These are phyloP conservation scores for Clarias platycephalus DNA, from an alignment of 2,797 vertebrate species.

Conservation along the genomic window DNA sequence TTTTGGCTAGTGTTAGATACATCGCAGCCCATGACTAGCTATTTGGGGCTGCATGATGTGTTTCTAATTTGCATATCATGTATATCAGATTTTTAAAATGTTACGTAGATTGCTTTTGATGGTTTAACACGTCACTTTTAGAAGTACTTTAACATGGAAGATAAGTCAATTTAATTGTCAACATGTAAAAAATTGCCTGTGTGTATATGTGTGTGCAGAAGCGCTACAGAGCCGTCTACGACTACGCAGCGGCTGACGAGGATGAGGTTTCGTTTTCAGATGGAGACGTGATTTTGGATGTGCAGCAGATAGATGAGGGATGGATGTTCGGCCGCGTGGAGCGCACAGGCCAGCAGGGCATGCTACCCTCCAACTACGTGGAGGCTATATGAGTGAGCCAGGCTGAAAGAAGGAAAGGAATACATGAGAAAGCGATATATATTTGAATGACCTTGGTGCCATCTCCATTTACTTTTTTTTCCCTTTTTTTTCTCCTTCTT, in stretches of 20 bases:
- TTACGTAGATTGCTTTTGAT: neutral
- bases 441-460: slow-evolving; percentile 27
- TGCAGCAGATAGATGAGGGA: slow-evolving; percentile 92
- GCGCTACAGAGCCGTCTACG: slow-evolving; percentile 87
- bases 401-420: slow-evolving; percentile 17
- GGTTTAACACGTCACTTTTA: neutral
- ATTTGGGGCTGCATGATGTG: neutral
- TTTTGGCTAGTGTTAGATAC: neutral
- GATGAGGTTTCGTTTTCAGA: slow-evolving; percentile 93
- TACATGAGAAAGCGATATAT: slow-evolving; percentile 16
- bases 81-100: neutral
- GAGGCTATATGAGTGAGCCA: slow-evolving; percentile 79
- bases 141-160: neutral
- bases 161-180: neutral
- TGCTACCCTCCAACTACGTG: slow-evolving; percentile 95
- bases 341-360: slow-evolving; percentile 89
- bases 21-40: neutral
- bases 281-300: slow-evolving; percentile 87
- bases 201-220: slow-evolving; percentile 70
- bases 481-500: neutral
- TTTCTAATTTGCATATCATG: neutral
- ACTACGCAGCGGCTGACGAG: slow-evolving; percentile 86
- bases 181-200: neutral
- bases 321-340: slow-evolving; percentile 96
- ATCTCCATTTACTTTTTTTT: slow-evolving; percentile 23